Conservation (phyloP, 2,797 vertebrate genomes). For the Spinibarbus caldwelli region DNA sequence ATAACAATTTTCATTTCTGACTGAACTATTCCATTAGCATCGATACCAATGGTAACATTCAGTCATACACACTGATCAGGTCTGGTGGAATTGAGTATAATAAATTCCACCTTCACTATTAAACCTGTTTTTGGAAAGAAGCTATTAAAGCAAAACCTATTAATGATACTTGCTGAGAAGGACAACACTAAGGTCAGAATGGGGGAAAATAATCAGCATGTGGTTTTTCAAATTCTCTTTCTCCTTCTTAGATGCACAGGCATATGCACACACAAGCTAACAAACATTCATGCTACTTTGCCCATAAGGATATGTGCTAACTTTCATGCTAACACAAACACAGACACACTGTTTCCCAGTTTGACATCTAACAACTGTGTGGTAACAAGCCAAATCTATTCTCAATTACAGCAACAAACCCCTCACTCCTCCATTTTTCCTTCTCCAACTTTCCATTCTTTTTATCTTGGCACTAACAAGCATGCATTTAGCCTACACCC, state of each 20-base stretch:
- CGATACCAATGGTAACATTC: not conserved
- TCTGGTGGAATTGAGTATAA: constrained; percentile 1
- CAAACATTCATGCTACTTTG: not conserved
- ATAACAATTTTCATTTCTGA: not conserved
- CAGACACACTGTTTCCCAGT: constrained; percentile 35
- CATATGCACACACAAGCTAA: not conserved
- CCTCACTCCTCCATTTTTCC: constrained; percentile 22
- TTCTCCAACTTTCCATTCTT: constrained; percentile 42
- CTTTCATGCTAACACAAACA: constrained; percentile 27
- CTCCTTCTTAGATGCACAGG: not conserved
- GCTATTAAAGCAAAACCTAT: not conserved
- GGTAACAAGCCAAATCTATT: constrained; percentile 49
- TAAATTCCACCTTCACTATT: not conserved
- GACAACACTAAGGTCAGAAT: not conserved
- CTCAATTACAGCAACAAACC: constrained; percentile 31
- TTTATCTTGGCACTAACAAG: constrained; percentile 58
- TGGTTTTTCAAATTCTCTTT: constrained; percentile 7
- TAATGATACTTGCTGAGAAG: constrained; percentile 14
- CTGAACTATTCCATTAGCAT: not conserved
- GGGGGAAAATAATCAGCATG: not conserved
- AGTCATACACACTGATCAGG: not conserved
- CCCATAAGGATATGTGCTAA: not conserved
- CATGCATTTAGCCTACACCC: constrained; percentile 41
- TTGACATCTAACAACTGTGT: constrained; percentile 39
- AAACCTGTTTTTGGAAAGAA: not conserved